Percentiles rank a stretch among this genome's conserved stretches.
phyloP scores from a whole-genome alignment of 2,797 vertebrate species.

The Sarcophilus harrisii region DNA sequence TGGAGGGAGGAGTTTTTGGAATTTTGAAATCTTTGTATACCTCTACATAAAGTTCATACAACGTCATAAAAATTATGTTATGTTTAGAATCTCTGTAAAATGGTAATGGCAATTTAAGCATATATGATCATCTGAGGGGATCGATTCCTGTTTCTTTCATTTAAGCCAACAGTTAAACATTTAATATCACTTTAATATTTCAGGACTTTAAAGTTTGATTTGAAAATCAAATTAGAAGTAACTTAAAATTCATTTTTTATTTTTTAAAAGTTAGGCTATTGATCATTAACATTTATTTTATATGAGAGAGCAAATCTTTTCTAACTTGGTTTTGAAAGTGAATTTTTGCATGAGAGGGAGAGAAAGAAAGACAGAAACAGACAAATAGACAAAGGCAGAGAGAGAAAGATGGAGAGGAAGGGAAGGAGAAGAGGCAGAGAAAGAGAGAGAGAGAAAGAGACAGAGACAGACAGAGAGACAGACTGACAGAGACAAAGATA shows the following conservation, averaged over 20 bases:
- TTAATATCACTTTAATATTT: background rate
- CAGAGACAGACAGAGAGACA: background rate
- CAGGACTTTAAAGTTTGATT: fast-evolving
- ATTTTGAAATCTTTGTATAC: background rate
- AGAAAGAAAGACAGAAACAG: background rate
- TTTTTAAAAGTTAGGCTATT: background rate
- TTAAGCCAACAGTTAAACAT: background rate
- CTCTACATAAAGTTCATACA: background rate
- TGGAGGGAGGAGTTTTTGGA: background rate
- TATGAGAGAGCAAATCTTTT: background rate
- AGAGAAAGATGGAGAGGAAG: no score
- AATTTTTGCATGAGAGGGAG: background rate
- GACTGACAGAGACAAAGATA: no score
- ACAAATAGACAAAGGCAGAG: background rate
- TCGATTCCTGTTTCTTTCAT: background rate
- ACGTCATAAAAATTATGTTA: background rate
- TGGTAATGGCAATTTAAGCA: background rate
- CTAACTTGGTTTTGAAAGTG: background rate
- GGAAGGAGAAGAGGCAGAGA: no score
- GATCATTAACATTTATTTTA: background rate
- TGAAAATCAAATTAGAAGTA: background rate
- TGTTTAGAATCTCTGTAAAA: background rate
- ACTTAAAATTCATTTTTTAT: background rate
- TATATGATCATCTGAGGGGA: background rate
- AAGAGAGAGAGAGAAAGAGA: background rate